These are phyloP conservation scores for Galbula dea DNA, from an alignment of 2,113 vertebrate genomes.

Conservation along the genomic window DNA sequence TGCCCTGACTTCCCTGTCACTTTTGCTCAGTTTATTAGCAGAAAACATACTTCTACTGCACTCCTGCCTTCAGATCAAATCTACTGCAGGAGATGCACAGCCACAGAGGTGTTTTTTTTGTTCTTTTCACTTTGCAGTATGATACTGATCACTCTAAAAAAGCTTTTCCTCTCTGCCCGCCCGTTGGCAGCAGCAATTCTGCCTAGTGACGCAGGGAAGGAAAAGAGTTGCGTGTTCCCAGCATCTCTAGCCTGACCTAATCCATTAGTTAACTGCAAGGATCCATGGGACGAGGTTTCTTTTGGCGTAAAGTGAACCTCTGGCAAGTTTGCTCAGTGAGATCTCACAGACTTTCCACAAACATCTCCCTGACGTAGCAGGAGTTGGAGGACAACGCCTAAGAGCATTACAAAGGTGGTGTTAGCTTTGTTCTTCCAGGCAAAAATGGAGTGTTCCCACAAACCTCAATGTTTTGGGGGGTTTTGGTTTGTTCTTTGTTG, in stretches of 20 bases:
- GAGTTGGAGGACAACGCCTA: neutral
- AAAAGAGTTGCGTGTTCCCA: neutral
- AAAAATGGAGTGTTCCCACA: neutral
- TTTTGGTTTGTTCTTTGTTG: neutral
- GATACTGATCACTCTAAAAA: neutral
- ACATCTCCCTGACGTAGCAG: neutral
- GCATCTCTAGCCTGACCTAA: neutral
- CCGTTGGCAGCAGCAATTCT: neutral
- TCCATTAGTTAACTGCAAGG: neutral
- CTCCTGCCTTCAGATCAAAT: slow-evolving; percentile 54
- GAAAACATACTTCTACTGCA: slow-evolving; percentile 27
- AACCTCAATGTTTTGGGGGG: neutral
- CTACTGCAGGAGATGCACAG: neutral
- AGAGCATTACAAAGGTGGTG: neutral
- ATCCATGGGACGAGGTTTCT: neutral
- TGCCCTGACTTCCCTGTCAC: slow-evolving; percentile 48
- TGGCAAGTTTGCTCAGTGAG: neutral
- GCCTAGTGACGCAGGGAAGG: neutral
- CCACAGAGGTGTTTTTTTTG: neutral
- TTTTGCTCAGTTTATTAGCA: slow-evolving; percentile 46
- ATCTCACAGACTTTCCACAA: slow-evolving; percentile 37
- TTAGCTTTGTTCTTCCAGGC: neutral
- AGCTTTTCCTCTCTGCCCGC: neutral
- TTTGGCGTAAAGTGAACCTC: neutral
- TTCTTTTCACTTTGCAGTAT: neutral